Base-by-base conservation (phyloP, 2,888 invertebrate species). In the Leptothorax acervorum region DNA sequence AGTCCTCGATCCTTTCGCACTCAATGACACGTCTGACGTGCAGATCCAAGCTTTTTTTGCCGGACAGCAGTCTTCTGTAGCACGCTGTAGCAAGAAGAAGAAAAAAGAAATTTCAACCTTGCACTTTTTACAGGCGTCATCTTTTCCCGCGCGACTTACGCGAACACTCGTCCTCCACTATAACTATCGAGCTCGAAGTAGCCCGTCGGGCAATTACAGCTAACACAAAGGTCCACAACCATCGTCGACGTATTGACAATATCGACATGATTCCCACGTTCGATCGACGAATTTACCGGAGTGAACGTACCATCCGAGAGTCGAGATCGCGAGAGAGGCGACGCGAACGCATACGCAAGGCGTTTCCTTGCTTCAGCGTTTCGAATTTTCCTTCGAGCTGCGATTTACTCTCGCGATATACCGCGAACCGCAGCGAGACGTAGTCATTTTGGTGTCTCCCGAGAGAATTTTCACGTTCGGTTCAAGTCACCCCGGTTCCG, bases 1-100 rank as follows among this genome's bases (percentile, higher is more conserved):
- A 98, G 92, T 97, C 97, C 91, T 97, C 97, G 0, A 97, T 95
- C 0, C 96, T 96, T 91, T 97, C 97, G 92, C 97, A 97, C 6
- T 96, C 95, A 31, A 97, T 95, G 42, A 97, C 96, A 86, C 96
- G 96, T 87, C 97, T 95, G 23, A 98, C 97, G 93, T 97, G 96
- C 86, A 96, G 96, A 35, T 97, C 96, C 0, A 97, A 95, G 0
- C 97, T 96, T 11, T 97, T 96, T 93, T 97, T 97, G 0, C 98
- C 98, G 2, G 97, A 97, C 90, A 97, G 95, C 62, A 97, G 96
- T 85, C 97, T 96, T 48, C 97, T 96, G 95, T 97, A 98, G 94
- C 98, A 98, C 74, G 97, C 98, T 98, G 96, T 23, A 65, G 66
- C 48, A 28, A 28, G 3, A n/a, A n/a, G 18, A n/a, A 53, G 5